Base-by-base conservation (phyloP, 1,140 invertebrate species). In the Drosophila rhopaloa region DNA sequence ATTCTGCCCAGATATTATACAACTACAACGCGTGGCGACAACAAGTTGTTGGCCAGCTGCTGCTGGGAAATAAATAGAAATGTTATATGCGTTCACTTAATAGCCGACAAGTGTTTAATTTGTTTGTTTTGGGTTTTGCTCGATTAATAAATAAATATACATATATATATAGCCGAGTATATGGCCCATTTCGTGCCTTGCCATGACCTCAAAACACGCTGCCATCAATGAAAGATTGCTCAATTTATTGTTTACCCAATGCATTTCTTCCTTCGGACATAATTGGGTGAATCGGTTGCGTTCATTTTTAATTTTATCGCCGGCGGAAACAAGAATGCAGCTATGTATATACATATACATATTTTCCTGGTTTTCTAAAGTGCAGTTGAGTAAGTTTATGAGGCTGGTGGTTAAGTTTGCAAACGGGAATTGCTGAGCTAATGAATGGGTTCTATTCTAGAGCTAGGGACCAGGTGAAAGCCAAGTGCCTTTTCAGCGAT, bases 81-180 rank as follows among this genome's bases (percentile, higher is more conserved):
- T 65, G 72, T 57, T 75, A 75, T 75, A 75, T 75, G 62, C 40
- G 51, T 29, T 65, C 53, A 29, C 53, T 75, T 75, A 75, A 75
- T 75, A 75, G 72, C 53, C 71, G 71, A 57, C 71, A 75, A 75
- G 72, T 75, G 72, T 55, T 75, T 75, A 75, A 75, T 75, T 75
- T 75, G 72, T 75, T 55, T 75, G 72, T 65, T 55, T 75, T 72
- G 43, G 46, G 44, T 40, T 37, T 29, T 44, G 46, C 14, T 7
- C 29, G 68, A 71, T 72, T 72, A 72, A 72, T 58, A 72, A 58
- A 71, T 70, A 71, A 58, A 72, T 58, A 57, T 24, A 24, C 4
- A 24, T 41, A 51, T 24, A 24, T 24, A 24, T 41, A 51, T 65
- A 48, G 35, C 37, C 13, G 37, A 37, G 16, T 27, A 60, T 66